Conservation (phyloP, 2,113 vertebrate genomes). For the Rhynchopsitta pachyrhyncha region DNA sequence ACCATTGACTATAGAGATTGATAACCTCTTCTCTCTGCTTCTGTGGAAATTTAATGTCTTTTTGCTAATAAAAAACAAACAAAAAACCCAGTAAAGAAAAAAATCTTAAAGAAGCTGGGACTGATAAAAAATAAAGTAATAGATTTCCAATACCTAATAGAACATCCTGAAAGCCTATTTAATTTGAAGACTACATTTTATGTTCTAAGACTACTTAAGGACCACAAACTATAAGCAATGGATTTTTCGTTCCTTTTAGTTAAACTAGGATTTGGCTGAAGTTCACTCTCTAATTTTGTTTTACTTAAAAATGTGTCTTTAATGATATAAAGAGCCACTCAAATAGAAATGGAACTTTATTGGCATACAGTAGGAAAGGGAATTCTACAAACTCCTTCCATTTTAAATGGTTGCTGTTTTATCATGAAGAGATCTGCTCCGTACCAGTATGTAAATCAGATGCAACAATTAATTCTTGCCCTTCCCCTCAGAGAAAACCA, state of each 20-base stretch:
- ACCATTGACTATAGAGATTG: neutral
- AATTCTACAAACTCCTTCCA: neutral
- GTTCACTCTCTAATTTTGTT: neutral
- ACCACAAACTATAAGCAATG: neutral
- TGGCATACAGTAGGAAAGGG: neutral
- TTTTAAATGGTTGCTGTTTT: neutral
- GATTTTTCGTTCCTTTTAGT: neutral
- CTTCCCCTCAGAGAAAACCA: conserved; percentile 60
- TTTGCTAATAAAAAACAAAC: conserved; percentile 17
- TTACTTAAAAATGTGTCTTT: neutral
- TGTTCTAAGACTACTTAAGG: neutral
- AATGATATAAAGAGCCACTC: neutral
- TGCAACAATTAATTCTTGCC: conserved; percentile 46
- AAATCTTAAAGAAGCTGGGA: neutral
- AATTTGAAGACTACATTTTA: neutral
- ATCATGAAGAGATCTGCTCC: conserved; percentile 40
- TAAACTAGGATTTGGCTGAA: neutral
- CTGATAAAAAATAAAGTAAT: neutral
- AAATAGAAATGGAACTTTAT: neutral
- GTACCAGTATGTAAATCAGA: conserved; percentile 55
- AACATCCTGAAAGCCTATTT: neutral
- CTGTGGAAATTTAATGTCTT: neutral
- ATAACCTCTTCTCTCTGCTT: neutral
- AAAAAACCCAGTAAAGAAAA: neutral
- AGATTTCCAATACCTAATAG: conserved; percentile 9